Base-by-base conservation (phyloP, 37 sponge, comb jelly and placozoan species). In the Ianthella basta region DNA sequence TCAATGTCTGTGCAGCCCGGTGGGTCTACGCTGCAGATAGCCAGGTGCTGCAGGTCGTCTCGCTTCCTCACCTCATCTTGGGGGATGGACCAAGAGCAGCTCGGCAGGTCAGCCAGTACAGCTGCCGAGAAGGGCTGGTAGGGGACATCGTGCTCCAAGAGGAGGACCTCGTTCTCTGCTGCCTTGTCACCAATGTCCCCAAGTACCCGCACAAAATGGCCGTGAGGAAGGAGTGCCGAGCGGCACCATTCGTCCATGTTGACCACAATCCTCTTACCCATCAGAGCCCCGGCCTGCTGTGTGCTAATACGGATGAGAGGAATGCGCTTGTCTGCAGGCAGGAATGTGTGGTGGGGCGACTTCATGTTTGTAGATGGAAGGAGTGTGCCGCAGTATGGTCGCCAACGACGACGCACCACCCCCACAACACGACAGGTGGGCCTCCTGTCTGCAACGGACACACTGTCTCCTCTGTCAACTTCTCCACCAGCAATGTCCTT, bases 1-100 rank as follows among this genome's bases (percentile, higher is more conserved):
- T 99, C 99, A 36, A 99, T 99, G 77, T 99, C 99, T n/a, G 99
- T 99, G 74, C 99, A 99, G 18, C 99, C 95, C 55, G 95, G 99
- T 0, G 99, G 99, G 56, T 99, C 99, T 21, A 99, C 95, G 82
- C 97, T 96, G 79, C 99, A 99, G 27, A 99, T 85, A 56, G 81
- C 66, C 0, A 96, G 67, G 54, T 96, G 88, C 20, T 95, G 38
- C 20, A 99, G 84, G 59, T 99, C 95, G 5, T 32, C 21, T 35
- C 97, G 60, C 27, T 72, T 81, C 35, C 86, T 73, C 50, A 69
- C 3, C 1, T 97, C 97, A 2, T 94, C 95, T 18, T 89, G 89
- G 0, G 99, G 55, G 37, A 99, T 95, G 38, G 60, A 33, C 99
- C 99, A 99, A 16, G 99, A 97, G 54, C 91, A 41, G 23, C 72